Evolutionary conservation across 1,140 invertebrate species (phyloP).

Genomic region (Adoxophyes honmai): DNA sequence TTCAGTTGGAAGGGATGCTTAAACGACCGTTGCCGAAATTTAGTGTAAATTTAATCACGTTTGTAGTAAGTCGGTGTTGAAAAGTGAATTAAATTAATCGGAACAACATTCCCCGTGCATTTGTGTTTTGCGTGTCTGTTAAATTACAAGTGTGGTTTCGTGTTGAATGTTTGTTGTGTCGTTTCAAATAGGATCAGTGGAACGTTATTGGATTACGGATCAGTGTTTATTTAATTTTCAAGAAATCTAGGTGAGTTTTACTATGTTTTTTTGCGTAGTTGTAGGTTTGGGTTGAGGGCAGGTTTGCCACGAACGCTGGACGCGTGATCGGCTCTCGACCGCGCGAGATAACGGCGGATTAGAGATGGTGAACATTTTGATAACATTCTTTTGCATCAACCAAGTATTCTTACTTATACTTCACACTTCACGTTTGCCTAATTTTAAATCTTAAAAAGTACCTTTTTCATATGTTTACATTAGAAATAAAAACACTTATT

Average conservation of each 20-base stretch:
- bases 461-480: too few relatives aligned
- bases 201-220: conserved; percentile 72
- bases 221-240: conserved; percentile 56
- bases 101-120: conserved; percentile 45
- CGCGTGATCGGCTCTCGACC: conserved; percentile 39
- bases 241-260: conserved; percentile 54
- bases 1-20: conserved; percentile 55
- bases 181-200: conserved; percentile 67
- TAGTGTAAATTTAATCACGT: conserved; percentile 57
- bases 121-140: conserved; percentile 55
- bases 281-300: conserved; percentile 18
- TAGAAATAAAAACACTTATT: too few relatives aligned
- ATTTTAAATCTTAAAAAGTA: too few relatives aligned
- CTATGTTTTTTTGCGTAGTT: conserved; percentile 12
- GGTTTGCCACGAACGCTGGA: conserved; percentile 58
- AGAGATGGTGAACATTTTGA: conserved; percentile 66
- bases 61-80: conserved; percentile 51
- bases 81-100: conserved; percentile 48
- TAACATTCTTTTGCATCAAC: conserved; percentile 48
- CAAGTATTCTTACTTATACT: conserved; percentile 1
- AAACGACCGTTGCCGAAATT: conserved; percentile 50
- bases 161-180: conserved; percentile 68
- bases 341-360: conserved; percentile 66
- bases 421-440: too few relatives aligned
- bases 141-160: conserved; percentile 48